Evolutionary conservation across 2,797 vertebrate species (phyloP).

Genomic region (Podarcis lilfordi): DNA sequence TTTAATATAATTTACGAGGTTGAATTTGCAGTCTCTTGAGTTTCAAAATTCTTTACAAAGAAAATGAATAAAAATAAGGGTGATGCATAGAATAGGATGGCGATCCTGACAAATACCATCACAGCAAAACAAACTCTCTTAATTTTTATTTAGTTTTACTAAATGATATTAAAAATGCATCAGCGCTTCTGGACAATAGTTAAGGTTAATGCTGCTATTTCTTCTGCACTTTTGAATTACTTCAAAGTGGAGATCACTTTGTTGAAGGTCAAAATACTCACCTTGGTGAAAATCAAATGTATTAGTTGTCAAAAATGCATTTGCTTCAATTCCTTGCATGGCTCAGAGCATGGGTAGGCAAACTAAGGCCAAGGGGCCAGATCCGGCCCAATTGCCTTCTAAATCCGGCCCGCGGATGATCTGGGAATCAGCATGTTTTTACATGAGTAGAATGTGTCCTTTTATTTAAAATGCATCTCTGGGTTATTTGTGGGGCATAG

Average conservation of each 20-base stretch:
- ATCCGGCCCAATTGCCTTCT: too few species aligned
- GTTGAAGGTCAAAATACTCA: too few species aligned
- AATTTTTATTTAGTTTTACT: background rate
- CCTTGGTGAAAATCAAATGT: background rate
- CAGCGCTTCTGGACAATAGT: background rate
- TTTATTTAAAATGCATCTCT: too few species aligned
- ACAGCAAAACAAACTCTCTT: background rate
- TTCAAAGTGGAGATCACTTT: background rate
- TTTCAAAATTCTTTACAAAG: background rate
- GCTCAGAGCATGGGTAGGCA: background rate
- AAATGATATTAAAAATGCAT: background rate
- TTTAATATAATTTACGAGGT: background rate
- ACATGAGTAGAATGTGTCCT: too few species aligned
- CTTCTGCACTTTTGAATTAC: background rate
- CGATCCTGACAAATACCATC: background rate
- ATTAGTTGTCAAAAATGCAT: background rate
- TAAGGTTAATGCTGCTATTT: background rate
- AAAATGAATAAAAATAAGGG: background rate
- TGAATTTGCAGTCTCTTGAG: background rate
- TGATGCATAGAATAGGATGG: background rate
- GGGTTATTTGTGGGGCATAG: too few species aligned
- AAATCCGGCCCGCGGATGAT: accelerated
- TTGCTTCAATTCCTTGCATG: background rate
- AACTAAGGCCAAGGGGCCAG: too few species aligned
- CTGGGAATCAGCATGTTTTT: too few species aligned